Base-by-base conservation (phyloP, 1,140 invertebrate species). In the Lucilia sericata region DNA sequence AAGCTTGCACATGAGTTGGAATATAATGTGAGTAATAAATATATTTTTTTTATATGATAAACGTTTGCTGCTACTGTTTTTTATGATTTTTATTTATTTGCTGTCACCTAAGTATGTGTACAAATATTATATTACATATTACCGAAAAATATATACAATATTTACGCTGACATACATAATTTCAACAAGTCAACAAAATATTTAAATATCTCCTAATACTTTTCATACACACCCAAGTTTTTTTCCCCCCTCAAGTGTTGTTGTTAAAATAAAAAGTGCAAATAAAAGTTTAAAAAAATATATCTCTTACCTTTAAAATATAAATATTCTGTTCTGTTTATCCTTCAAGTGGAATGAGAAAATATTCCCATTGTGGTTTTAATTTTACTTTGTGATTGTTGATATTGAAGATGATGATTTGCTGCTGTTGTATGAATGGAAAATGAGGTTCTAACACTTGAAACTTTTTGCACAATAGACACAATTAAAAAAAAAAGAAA, bases 41-140 rank as follows among this genome's bases (percentile, higher is more conserved):
- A 60, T 10, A 7, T 60, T 60, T 60, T 30, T 30, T 30, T 30
- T 30, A 30, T 30, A 60, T 60, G 51, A 60, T 60, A 60, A 60
- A n/a, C 51, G 51, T 12, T n/a, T 8, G 51, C 51, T 60, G 8
- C 51, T n/a, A 12, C 25, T 30, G 25, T 30, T 60, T 60, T 60
- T 60, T 60, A 60, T 60, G 51, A 60, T 60, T 60, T 60, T 60
- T 60, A 60, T 60, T 60, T 60, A 17, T 60, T 60, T 60, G 13
- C 51, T 60, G 51, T 60, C 13, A 60, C 14, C 51, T 30, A 30
- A 60, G 13, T 5, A 17, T 60, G 51, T 12, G 8, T 60, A 60
- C 42, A 10, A 42, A 42, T 42, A 42, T 42, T 42, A 42, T 42
- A 42, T 42, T 42, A 8, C 42, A 42, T 0, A 42, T 42, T 42